Percentiles rank a stretch among this genome's conserved stretches.
Conservation (phyloP, 2,888 invertebrate species). For the Zele albiditarsus region DNA sequence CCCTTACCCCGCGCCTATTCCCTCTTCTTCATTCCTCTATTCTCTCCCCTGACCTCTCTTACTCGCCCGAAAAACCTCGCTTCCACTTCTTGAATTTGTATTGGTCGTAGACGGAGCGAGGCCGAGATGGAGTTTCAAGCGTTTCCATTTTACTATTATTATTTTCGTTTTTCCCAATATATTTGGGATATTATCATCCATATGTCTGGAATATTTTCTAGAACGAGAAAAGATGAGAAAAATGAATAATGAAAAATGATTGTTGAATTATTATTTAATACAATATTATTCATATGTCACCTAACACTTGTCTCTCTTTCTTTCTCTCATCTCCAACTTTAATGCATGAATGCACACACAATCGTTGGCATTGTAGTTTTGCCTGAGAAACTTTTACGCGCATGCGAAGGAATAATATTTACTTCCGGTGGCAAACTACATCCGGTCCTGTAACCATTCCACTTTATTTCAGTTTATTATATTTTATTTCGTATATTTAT, state of each 20-base stretch:
- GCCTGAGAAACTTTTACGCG: slow-evolving; percentile 38
- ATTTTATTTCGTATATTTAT: background rate
- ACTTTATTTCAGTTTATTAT: slow-evolving; percentile 14
- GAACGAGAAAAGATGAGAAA: background rate
- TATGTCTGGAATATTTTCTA: background rate
- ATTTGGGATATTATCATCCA: background rate
- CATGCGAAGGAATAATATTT: slow-evolving; percentile 25
- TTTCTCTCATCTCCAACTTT: slow-evolving; percentile 3
- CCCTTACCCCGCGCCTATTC: slow-evolving; percentile 18
- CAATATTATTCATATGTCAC: background rate
- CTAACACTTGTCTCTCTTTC: background rate
- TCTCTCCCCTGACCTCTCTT: slow-evolving; percentile 29
- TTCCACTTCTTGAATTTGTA: slow-evolving; percentile 2
- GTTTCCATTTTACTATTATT: background rate
- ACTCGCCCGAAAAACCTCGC: slow-evolving; percentile 10
- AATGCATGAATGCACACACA: slow-evolving; percentile 48
- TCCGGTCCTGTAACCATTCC: slow-evolving; percentile 19
- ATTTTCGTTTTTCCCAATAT: background rate
- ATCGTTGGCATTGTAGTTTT: slow-evolving; percentile 62
- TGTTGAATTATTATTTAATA: background rate
- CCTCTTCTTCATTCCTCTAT: slow-evolving; percentile 14
- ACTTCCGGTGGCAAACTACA: slow-evolving; percentile 38
- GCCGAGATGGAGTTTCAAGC: background rate
- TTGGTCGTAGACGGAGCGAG: slow-evolving; percentile 3
- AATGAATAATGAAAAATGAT: background rate